Evolutionary conservation across 2,888 invertebrate species (phyloP).

Genomic region (Drymonia ruficornis): DNA sequence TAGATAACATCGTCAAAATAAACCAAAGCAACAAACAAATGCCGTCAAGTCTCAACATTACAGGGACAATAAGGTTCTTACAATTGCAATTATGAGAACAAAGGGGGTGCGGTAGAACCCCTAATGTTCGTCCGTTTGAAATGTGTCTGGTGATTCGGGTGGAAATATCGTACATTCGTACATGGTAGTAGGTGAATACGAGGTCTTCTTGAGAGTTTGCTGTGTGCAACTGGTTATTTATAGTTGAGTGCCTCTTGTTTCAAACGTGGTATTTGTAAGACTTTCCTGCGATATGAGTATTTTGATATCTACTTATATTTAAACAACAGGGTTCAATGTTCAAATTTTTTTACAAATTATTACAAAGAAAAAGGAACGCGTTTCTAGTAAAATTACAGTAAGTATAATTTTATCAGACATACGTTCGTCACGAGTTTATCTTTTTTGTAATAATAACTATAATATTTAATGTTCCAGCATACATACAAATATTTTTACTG

Average conservation of each 20-base stretch:
- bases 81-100: conserved; percentile 64
- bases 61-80: conserved; percentile 54
- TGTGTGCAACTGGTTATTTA: conserved; percentile 23
- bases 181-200: conserved; percentile 15
- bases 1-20: conserved; percentile 36
- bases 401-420: too few species aligned
- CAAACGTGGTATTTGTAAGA: neutral
- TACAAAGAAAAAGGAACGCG: too few species aligned
- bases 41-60: conserved; percentile 41
- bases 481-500: too few species aligned
- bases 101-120: conserved; percentile 51
- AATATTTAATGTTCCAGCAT: too few species aligned
- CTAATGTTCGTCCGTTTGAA: conserved; percentile 47
- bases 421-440: too few species aligned
- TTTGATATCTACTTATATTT: too few species aligned
- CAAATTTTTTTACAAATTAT: too few species aligned
- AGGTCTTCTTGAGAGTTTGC: conserved; percentile 18
- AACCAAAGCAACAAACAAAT: conserved; percentile 43
- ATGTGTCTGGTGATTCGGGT: conserved; percentile 47
- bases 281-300: neutral
- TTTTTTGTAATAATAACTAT: too few species aligned
- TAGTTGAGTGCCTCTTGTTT: conserved; percentile 4
- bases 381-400: too few species aligned
- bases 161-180: conserved; percentile 27
- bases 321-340: too few species aligned